phyloP scores from a whole-genome alignment of 1,140 invertebrate species.

The Arctopsyche grandis region DNA sequence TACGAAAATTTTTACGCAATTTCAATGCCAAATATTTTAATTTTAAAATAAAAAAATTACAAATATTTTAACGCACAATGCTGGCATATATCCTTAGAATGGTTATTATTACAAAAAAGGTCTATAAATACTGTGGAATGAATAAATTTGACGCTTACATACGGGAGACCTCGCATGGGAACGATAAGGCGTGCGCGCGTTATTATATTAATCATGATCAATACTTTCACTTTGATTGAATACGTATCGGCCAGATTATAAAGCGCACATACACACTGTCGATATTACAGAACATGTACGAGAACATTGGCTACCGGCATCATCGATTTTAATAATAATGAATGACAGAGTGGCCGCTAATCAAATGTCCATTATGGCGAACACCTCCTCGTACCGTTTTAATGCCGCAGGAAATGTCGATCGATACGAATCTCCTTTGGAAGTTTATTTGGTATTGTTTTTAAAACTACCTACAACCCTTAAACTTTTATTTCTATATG shows the following conservation, averaged over 20 bases:
- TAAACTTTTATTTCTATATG: slow-evolving; percentile 5
- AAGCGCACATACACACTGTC: not conserved
- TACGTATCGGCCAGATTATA: not conserved
- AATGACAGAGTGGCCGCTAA: slow-evolving; percentile 48
- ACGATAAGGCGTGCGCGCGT: slow-evolving; percentile 21
- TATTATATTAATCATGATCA: slow-evolving; percentile 24
- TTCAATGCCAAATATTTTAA: too few species aligned
- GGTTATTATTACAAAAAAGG: too few species aligned
- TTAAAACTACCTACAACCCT: not conserved
- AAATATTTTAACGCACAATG: too few species aligned
- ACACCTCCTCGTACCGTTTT: slow-evolving; percentile 42
- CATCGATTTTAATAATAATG: slow-evolving; percentile 47
- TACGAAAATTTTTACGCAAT: too few species aligned
- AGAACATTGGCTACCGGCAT: slow-evolving; percentile 17
- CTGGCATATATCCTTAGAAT: too few species aligned
- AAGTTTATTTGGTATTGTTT: not conserved
- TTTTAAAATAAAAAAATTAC: too few species aligned
- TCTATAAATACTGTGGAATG: not conserved
- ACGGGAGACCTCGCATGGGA: not conserved
- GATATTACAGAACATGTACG: not conserved
- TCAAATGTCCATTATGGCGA: slow-evolving; percentile 48
- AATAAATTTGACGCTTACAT: too few species aligned
- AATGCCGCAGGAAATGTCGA: slow-evolving; percentile 26
- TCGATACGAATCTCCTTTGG: slow-evolving; percentile 22
- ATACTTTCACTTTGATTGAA: slow-evolving; percentile 22